Evolutionary conservation across 1,140 invertebrate species (phyloP).

Genomic region (Drosophila pandora): DNA sequence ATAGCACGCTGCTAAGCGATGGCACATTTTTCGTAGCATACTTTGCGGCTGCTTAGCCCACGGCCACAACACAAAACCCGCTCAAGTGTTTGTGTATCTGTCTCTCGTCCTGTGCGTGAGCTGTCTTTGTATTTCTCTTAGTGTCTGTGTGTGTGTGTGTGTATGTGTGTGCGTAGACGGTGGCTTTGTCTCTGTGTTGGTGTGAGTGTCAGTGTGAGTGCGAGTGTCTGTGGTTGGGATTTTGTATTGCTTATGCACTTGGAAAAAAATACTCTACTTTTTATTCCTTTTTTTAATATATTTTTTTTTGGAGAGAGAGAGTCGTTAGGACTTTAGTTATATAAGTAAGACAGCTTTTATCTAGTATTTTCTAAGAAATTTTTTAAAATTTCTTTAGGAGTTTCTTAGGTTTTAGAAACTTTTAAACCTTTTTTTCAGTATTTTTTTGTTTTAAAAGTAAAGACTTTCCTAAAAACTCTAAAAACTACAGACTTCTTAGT

Average conservation of each 20-base stretch:
- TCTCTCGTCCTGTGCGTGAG: conserved; percentile 22
- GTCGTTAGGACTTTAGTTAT: too few relatives aligned
- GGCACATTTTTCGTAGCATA: conserved; percentile 68
- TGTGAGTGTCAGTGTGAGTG: background rate
- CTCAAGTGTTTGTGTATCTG: conserved; percentile 49
- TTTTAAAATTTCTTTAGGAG: too few relatives aligned
- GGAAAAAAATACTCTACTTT: conserved; percentile 1
- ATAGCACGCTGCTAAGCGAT: conserved; percentile 41
- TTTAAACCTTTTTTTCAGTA: too few relatives aligned
- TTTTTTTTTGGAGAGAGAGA: too few relatives aligned
- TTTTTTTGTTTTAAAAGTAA: too few relatives aligned
- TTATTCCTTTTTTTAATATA: background rate
- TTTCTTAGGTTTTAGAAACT: too few relatives aligned
- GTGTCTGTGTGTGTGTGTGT: background rate
- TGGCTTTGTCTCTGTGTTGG: background rate
- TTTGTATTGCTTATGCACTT: conserved; percentile 25
- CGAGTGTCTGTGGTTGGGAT: conserved; percentile 44
- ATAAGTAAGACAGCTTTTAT: too few relatives aligned
- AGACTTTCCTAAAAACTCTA: too few relatives aligned
- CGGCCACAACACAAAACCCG: conserved; percentile 37
- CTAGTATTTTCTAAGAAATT: too few relatives aligned
- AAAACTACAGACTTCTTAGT: too few relatives aligned
- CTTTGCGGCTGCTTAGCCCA: conserved; percentile 62
- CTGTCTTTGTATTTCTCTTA: conserved; percentile 2
- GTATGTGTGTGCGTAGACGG: background rate